Base-by-base conservation (phyloP, 2,797 vertebrate species). In the Martes flavigula region DNA sequence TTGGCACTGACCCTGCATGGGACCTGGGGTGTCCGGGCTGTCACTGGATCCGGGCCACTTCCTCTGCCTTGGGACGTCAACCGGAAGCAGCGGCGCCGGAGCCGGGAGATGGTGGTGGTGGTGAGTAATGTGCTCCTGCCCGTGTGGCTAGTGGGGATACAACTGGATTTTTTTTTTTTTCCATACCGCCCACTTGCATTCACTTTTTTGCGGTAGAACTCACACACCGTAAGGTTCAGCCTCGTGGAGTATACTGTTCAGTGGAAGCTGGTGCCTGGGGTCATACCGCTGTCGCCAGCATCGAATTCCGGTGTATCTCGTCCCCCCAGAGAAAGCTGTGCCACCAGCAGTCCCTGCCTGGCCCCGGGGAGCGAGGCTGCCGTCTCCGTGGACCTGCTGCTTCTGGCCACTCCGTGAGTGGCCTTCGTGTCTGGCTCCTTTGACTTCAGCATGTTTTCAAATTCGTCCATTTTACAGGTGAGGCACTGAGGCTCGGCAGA, bases 251-350 rank as follows among this genome's bases (percentile, higher is more conserved):
- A 0, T 4, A 1, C 23, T 0, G 18, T 32, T 5, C 17, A 12
- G 58, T 30, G 38, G 46, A 21, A 27, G 38, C 46, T 17, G 3
- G 27, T 2, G 0, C 23, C 23, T 7, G 43, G 86, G 64, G 18
- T 21, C 10, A 2, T 15, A 3, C 13, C 2, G 2, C 30, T 3
- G 0, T 10, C 7, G 2, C 30, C 15, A 27, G 1, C 1, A 2
- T 21, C 48, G 3, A 11, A 14, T 9, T 35, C 14, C 1, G 7
- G 12, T 1, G 1, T 0, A 0, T 62, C 21, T 17, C 6, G 0
- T 46, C 35, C 13, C 54, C 27, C 17, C 3, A 7, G 38, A 58
- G 78, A 23, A 56, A 5, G 3, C 23, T 0, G 21, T 2, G 3
- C 21, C 14, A 0, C 3, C 5, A 9, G 46, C 21, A 2, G 48